Base-by-base conservation (phyloP, 2,888 invertebrate genomes). In the Pandemis cinnamomeana region DNA sequence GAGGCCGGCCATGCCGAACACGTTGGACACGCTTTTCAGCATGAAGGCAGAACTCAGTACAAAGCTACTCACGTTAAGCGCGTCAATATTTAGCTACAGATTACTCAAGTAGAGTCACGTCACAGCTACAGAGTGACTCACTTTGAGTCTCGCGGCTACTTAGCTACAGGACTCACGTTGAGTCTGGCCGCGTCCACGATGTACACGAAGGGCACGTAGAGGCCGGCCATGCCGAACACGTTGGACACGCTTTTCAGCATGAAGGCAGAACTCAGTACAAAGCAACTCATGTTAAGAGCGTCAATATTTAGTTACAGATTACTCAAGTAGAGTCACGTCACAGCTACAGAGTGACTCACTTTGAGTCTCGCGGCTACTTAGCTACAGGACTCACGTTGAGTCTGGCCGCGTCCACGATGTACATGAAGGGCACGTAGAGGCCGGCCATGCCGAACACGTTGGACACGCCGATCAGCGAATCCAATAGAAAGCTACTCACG, bases 401-500 rank as follows among this genome's bases (percentile, higher is more conserved):
- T 75, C 91, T 95, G 11, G 97, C 97, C 71, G 97, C 96, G 82
- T 98, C 97, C 41, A 98, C 98, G 71, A 99, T 95, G 87, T 98
- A 99, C 67, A 99, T 98, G 90, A 99, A 99, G 55, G 99, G 99
- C 79, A 99, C 98, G 90, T 99, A 99, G 71, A 99, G 96, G 79
- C 99, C 99, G 71, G 99, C 97, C 97, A 99, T 99, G 82, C 99
- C 99, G 88, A 99, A 98, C 74, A 99, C 95, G 90, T n/a, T n/a
- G n/a, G n/a, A n/a, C n/a, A n/a, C n/a, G n/a, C n/a, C n/a, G n/a
- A n/a, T n/a, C n/a, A n/a, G n/a, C n/a, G n/a, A n/a, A n/a, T n/a
- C n/a, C n/a, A n/a, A n/a, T n/a, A n/a, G n/a, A 27, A 27, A 27
- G 27, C 27, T 2, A 27, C 27, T 27, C 27, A 27, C 1, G 27